A percentile compares a stretch with the other conserved stretches of the same genome.
These are phyloP conservation scores for Seira ritae DNA, from an alignment of 2,888 invertebrate species.

Conservation along the genomic window DNA sequence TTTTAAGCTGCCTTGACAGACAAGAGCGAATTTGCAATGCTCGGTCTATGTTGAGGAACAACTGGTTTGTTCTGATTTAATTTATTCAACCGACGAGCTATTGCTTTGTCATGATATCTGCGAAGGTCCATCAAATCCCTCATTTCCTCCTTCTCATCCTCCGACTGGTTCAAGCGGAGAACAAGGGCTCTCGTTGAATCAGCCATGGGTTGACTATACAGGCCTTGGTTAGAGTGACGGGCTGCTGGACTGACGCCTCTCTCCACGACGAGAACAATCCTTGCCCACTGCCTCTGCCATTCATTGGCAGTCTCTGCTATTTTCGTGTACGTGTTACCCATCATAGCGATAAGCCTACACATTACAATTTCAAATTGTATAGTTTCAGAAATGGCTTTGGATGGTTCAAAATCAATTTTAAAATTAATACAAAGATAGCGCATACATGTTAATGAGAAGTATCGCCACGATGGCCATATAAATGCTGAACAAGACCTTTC, in stretches of 20 bases:
- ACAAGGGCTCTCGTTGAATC: constrained; percentile 91
- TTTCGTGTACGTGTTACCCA: constrained; percentile 99
- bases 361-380: background rate
- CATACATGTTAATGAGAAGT: constrained; percentile 95
- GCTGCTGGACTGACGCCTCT: constrained; percentile 95
- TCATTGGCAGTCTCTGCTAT: constrained; percentile 98
- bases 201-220: constrained; percentile 96
- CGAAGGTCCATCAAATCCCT: constrained; percentile 95
- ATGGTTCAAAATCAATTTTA: no score
- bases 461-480: constrained; percentile 98
- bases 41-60: constrained; percentile 37
- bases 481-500: constrained; percentile 95
- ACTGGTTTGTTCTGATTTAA: constrained; percentile 39
- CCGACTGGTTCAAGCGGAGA: constrained; percentile 91
- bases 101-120: constrained; percentile 87
- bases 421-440: no score
- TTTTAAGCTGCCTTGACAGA: constrained; percentile 34
- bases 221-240: constrained; percentile 88
- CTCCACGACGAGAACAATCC: constrained; percentile 97
- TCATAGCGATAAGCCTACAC: constrained; percentile 92
- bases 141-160: constrained; percentile 95
- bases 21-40: constrained; percentile 59
- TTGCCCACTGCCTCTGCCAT: constrained; percentile 98
- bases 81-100: constrained; percentile 81
- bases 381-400: no score